Evolutionary conservation across 1,140 invertebrate species (phyloP).

Genomic region (Coenobita brevimanus): DNA sequence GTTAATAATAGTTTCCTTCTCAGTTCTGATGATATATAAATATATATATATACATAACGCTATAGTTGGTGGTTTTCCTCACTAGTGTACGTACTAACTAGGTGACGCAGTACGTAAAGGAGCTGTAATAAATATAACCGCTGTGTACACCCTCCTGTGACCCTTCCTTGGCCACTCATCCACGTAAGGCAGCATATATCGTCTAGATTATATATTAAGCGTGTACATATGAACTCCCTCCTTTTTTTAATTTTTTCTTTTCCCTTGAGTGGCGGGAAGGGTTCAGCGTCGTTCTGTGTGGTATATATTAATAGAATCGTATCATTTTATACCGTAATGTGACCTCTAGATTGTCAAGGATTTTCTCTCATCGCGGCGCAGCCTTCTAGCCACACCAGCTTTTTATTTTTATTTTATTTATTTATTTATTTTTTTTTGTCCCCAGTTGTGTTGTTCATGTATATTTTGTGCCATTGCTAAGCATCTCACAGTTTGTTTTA

Average conservation of each 20-base stretch:
- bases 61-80: too few relatives aligned
- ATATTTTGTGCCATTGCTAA: background rate
- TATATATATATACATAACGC: too few relatives aligned
- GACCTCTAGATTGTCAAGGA: constrained; percentile 53
- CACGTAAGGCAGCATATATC: constrained; percentile 35
- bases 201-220: constrained; percentile 59
- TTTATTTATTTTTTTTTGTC: background rate
- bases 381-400: constrained; percentile 8
- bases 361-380: constrained; percentile 55
- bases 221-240: constrained; percentile 45
- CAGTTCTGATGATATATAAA: too few relatives aligned
- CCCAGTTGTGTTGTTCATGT: background rate
- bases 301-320: constrained; percentile 54
- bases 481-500: too few relatives aligned
- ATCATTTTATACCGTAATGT: constrained; percentile 61
- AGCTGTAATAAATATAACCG: constrained; percentile 40
- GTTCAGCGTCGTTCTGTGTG: constrained; percentile 56
- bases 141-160: constrained; percentile 53
- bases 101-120: too few relatives aligned
- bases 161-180: constrained; percentile 47
- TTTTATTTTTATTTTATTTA: constrained; percentile 4
- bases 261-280: constrained; percentile 8
- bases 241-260: too few relatives aligned
- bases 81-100: too few relatives aligned
- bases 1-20: too few relatives aligned